phyloP scores from a whole-genome alignment of 2,113 vertebrate genomes.

The Chauna torquata region DNA sequence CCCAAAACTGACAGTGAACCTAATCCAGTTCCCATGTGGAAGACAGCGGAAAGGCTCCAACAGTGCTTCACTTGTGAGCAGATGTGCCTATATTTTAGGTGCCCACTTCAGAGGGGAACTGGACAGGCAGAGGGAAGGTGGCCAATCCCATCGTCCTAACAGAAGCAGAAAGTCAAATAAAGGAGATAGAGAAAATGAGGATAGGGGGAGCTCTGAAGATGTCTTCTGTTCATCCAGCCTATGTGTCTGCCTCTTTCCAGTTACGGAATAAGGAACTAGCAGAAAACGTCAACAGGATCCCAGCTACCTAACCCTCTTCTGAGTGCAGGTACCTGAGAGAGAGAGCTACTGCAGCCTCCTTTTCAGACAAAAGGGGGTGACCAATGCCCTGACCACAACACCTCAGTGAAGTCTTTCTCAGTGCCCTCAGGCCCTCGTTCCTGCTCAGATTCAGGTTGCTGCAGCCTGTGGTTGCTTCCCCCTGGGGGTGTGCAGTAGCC shows the following conservation, averaged over 20 bases:
- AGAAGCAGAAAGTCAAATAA: background rate
- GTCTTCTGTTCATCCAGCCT: background rate
- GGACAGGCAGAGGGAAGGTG: background rate
- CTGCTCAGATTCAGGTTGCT: background rate
- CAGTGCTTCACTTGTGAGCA: background rate
- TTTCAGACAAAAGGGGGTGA: background rate
- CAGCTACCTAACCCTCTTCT: background rate
- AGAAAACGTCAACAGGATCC: background rate
- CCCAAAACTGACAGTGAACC: background rate
- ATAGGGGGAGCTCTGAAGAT: background rate
- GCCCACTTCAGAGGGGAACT: background rate
- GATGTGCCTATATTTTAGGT: background rate
- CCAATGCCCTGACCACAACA: background rate
- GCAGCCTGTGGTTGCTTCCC: accelerated
- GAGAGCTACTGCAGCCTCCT: background rate
- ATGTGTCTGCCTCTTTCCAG: background rate
- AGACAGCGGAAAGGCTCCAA: background rate
- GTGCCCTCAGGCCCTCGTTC: background rate
- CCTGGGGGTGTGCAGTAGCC: too few species aligned
- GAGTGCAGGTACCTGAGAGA: background rate
- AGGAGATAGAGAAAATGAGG: background rate
- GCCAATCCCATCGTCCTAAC: background rate
- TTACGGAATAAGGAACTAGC: background rate
- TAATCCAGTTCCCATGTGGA: constrained; percentile 31
- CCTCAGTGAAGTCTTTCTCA: background rate